Evolutionary conservation across 2,113 vertebrate species (phyloP).

Genomic region (Istiophorus platypterus): DNA sequence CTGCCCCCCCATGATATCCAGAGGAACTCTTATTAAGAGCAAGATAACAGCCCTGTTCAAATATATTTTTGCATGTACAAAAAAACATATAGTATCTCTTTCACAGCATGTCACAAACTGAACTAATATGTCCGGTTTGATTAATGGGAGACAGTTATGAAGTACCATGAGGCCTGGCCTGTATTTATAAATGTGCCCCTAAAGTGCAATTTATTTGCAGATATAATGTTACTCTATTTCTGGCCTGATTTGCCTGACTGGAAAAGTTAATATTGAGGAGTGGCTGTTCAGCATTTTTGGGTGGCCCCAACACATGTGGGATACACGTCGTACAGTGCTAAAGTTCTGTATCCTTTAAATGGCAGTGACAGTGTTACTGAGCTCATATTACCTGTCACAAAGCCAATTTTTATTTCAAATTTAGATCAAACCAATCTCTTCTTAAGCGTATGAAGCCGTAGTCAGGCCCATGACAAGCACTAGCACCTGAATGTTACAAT

Average conservation of each 20-base stretch:
- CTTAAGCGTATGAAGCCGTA: conserved; percentile 17
- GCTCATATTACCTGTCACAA: conserved; percentile 49
- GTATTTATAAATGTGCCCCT: conserved; percentile 71
- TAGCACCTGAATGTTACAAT: conserved; percentile 21
- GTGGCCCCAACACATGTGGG: conserved; percentile 73
- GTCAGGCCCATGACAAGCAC: neutral
- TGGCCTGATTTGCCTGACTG: conserved; percentile 77
- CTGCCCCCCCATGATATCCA: conserved; percentile 65
- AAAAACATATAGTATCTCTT: conserved; percentile 44
- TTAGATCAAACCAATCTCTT: conserved; percentile 33
- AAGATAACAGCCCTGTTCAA: conserved; percentile 66
- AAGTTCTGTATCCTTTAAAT: conserved; percentile 52
- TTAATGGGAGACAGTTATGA: conserved; percentile 52
- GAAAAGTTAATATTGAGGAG: conserved; percentile 80
- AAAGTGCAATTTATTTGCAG: conserved; percentile 77
- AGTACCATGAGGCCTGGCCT: conserved; percentile 45
- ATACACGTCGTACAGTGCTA: conserved; percentile 44
- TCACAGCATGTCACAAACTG: conserved; percentile 45
- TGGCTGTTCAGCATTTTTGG: conserved; percentile 77
- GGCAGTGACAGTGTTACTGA: conserved; percentile 51
- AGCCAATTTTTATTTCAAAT: conserved; percentile 53
- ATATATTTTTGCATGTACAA: conserved; percentile 45
- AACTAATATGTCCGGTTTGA: conserved; percentile 57
- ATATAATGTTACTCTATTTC: conserved; percentile 78
- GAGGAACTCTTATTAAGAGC: conserved; percentile 66